Evolutionary conservation across 30 jellyfish, hydroid and myxozoan genomes (phyloP).

Genomic region (Pelagia noctiluca): DNA sequence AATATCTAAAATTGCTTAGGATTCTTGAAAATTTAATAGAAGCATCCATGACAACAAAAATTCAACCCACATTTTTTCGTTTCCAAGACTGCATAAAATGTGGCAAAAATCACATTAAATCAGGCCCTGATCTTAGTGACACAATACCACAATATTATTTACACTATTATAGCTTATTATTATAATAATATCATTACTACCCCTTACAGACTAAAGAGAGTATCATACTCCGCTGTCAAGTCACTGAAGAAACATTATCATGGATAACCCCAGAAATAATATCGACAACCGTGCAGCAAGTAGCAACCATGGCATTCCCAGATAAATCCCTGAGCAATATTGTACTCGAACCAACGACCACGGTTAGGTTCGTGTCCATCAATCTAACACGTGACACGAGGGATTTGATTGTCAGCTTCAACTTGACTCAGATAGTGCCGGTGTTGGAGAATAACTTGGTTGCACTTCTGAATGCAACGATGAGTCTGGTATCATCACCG

Average conservation of each 20-base stretch:
- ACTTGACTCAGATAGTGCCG: not conserved
- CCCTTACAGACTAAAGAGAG: slow-evolving; percentile 13
- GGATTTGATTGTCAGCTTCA: not conserved
- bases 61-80: not conserved
- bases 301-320: slow-evolving; percentile 19
- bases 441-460: not conserved
- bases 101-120: no score
- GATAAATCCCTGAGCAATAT: not conserved
- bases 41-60: not conserved
- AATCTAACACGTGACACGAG: not conserved
- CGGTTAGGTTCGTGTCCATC: not conserved
- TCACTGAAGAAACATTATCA: slow-evolving; percentile 7
- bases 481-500: not conserved
- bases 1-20: no score
- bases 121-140: not conserved
- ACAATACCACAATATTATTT: not conserved
- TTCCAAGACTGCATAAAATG: not conserved
- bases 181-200: not conserved
- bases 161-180: not conserved
- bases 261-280: slow-evolving; percentile 47
- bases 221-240: slow-evolving; percentile 24
- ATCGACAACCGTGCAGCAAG: slow-evolving; percentile 9
- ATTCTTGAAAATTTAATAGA: no score
- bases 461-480: not conserved
- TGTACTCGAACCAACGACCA: not conserved